Conservation (phyloP, 2,888 invertebrate species). For the Nomada lathburiana region DNA sequence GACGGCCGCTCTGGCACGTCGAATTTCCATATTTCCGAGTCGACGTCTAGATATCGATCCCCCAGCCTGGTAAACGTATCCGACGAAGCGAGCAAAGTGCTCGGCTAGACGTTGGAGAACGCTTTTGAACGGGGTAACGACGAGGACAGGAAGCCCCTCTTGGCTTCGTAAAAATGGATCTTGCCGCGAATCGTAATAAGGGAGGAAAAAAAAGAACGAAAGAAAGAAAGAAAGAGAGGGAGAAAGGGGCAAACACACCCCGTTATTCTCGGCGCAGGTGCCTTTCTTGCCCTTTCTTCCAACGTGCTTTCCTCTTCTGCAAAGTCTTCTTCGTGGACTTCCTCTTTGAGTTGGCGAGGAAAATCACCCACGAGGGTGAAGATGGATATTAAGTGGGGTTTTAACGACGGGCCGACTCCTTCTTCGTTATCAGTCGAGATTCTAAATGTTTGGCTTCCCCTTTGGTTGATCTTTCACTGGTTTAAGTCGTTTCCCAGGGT, state of each 20-base stretch:
- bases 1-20: slow-evolving; percentile 20
- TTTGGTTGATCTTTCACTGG: not conserved
- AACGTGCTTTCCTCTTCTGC: not conserved
- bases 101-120: slow-evolving; percentile 37
- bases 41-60: slow-evolving; percentile 57
- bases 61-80: slow-evolving; percentile 41
- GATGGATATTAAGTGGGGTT: slow-evolving; percentile 35
- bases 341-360: not conserved
- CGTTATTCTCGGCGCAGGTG: slow-evolving; percentile 12
- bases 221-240: not conserved
- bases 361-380: not conserved
- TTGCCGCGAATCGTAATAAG: slow-evolving; percentile 37
- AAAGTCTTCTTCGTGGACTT: not conserved
- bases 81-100: slow-evolving; percentile 49
- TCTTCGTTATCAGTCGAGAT: slow-evolving; percentile 14
- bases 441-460: slow-evolving; percentile 20
- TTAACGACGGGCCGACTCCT: slow-evolving; percentile 6
- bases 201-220: not conserved
- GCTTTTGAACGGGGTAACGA: slow-evolving; percentile 43
- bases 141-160: slow-evolving; percentile 16
- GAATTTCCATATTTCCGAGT: slow-evolving; percentile 60
- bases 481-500: not conserved
- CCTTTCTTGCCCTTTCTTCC: slow-evolving; percentile 13
- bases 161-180: slow-evolving; percentile 38
- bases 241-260: slow-evolving; percentile 4